These are phyloP conservation scores for Albula goreensis DNA, from an alignment of 2,113 vertebrate genomes.

Conservation along the genomic window DNA sequence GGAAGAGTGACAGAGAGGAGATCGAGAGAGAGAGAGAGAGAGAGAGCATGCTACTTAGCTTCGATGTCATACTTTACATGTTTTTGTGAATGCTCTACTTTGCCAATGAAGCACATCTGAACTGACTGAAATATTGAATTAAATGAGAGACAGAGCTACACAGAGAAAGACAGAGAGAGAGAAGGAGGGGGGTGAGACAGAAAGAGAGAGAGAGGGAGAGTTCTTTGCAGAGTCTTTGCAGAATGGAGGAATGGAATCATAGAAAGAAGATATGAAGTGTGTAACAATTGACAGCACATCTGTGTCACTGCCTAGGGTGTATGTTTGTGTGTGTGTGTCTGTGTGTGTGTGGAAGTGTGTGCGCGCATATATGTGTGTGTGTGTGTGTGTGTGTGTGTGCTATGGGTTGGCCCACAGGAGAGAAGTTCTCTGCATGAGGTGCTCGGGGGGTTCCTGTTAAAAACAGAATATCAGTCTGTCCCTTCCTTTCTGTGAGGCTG, in stretches of 20 bases:
- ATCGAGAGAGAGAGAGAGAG: background rate
- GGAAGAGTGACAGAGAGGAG: background rate
- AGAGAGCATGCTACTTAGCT: background rate
- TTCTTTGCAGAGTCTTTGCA: background rate
- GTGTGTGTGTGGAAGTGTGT: too few relatives aligned
- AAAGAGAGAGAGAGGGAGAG: background rate
- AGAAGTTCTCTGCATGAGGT: background rate
- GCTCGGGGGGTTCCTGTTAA: background rate
- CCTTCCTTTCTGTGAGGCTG: background rate
- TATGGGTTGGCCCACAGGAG: background rate
- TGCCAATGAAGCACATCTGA: too few relatives aligned
- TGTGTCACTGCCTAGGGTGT: background rate
- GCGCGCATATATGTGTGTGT: background rate
- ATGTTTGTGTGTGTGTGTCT: too few relatives aligned
- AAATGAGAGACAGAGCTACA: too few relatives aligned
- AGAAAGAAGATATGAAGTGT: background rate
- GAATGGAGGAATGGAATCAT: background rate
- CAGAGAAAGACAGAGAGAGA: too few relatives aligned
- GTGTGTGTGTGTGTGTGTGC: background rate
- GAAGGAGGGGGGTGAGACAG: too few relatives aligned
- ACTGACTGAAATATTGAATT: too few relatives aligned
- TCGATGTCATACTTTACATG: too few relatives aligned
- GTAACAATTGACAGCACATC: background rate
- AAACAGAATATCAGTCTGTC: background rate
- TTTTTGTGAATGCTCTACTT: too few relatives aligned